These are phyloP conservation scores for Ondatra zibethicus DNA, from an alignment of 2,113 vertebrate genomes.

Conservation along the genomic window DNA sequence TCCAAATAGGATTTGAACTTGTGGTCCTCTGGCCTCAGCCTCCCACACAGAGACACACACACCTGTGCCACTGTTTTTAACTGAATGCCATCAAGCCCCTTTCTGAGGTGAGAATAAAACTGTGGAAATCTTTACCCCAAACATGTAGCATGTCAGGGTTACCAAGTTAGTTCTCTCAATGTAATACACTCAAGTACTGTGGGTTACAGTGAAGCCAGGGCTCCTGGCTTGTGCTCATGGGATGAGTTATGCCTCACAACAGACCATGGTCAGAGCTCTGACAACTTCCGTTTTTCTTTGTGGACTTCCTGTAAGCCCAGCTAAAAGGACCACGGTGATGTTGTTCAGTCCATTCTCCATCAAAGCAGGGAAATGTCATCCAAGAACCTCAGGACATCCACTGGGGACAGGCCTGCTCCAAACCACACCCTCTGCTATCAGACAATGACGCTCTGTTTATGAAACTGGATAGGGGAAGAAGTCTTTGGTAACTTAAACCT, in stretches of 20 bases:
- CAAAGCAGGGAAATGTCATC: conserved; percentile 50
- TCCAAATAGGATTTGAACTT: background rate
- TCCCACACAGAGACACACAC: background rate
- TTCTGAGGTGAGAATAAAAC: background rate
- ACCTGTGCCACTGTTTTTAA: background rate
- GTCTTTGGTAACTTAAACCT: background rate
- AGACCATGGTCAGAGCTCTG: background rate
- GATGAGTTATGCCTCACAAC: background rate
- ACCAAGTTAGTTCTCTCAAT: background rate
- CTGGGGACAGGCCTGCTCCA: background rate
- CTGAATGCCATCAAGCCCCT: fast-evolving
- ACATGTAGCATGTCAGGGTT: fast-evolving
- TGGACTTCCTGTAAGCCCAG: conserved; percentile 46
- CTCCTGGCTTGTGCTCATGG: background rate
- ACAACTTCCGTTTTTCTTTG: conserved; percentile 62
- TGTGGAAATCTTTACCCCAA: background rate
- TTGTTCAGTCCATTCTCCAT: background rate
- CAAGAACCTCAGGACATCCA: background rate
- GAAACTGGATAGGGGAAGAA: conserved; percentile 21
- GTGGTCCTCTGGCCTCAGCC: background rate
- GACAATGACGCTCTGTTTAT: conserved; percentile 69
- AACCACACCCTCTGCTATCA: conserved; percentile 25
- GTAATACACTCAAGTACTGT: background rate
- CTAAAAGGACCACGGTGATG: background rate
- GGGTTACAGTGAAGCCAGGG: background rate